A percentile compares a stretch with the other conserved stretches of the same genome.
Evolutionary conservation across 2,888 invertebrate genomes (phyloP).

Genomic region (Pterobdella sp.): DNA sequence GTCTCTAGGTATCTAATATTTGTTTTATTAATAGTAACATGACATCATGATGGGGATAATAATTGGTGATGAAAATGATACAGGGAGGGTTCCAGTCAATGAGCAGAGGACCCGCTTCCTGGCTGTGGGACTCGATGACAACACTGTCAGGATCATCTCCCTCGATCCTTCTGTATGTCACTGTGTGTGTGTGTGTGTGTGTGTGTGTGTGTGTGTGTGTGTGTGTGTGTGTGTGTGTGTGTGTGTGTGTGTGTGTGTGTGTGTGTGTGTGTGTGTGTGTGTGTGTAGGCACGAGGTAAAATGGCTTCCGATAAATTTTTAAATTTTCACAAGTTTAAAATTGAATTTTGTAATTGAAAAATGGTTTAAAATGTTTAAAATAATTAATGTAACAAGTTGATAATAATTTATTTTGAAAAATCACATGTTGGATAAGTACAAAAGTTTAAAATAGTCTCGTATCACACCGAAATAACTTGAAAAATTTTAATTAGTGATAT

Average conservation of each 20-base stretch:
- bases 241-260: slow-evolving; percentile 17
- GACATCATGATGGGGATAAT: not conserved
- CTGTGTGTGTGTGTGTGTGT: slow-evolving; percentile 17
- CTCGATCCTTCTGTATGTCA: slow-evolving; percentile 77
- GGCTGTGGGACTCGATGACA: slow-evolving; percentile 88
- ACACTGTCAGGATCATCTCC: slow-evolving; percentile 92
- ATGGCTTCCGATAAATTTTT: no score
- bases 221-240: slow-evolving; percentile 17
- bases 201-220: slow-evolving; percentile 15
- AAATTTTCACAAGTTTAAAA: no score
- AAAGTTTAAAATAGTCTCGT: no score
- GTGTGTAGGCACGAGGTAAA: no score
- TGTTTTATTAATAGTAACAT: not conserved
- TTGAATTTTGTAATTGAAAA: no score
- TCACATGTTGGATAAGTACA: no score
- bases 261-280: slow-evolving; percentile 12
- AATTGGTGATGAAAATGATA: not conserved
- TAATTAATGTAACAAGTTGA: no score
- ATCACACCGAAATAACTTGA: no score
- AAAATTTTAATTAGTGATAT: no score
- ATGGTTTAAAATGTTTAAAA: no score
- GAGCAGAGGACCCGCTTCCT: slow-evolving; percentile 91
- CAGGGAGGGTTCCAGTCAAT: slow-evolving; percentile 87
- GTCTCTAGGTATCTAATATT: slow-evolving; percentile 65
- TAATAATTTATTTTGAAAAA: no score